Conservation (phyloP, 2,888 invertebrate species). For the Apamea sordens region DNA sequence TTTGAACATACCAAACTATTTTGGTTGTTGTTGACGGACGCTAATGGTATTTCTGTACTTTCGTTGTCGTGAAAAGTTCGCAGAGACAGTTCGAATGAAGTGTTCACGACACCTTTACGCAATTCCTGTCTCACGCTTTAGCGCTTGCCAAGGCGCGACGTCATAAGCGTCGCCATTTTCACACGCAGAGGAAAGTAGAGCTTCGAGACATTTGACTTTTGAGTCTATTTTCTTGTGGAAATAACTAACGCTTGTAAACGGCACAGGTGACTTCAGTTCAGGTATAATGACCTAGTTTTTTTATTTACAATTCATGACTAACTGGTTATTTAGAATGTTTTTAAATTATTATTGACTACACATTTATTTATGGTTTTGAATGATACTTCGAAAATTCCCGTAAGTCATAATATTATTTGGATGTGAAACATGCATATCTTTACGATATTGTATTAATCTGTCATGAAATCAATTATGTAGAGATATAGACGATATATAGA, state of each 20-base stretch:
- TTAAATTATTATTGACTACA: conserved; percentile 13
- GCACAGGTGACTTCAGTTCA: conserved; percentile 73
- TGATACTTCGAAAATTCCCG: not conserved
- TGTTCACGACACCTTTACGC: conserved; percentile 88
- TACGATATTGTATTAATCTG: conserved; percentile 1
- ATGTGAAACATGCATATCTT: conserved; percentile 2
- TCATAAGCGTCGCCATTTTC: conserved; percentile 79
- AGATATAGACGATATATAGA: not conserved
- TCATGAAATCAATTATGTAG: conserved; percentile 1
- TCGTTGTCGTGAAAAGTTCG: conserved; percentile 82
- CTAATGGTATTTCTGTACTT: conserved; percentile 86
- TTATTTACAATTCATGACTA: conserved; percentile 23
- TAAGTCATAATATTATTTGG: not conserved
- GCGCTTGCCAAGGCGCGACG: conserved; percentile 86
- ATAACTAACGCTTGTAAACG: conserved; percentile 57
- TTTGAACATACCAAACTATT: conserved; percentile 77
- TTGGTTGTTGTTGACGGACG: conserved; percentile 81
- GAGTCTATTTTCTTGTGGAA: conserved; percentile 76
- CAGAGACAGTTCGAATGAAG: conserved; percentile 82
- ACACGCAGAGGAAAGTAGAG: conserved; percentile 78
- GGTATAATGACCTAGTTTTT: conserved; percentile 81
- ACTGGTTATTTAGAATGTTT: conserved; percentile 16
- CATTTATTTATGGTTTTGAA: conserved; percentile 22
- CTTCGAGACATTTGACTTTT: conserved; percentile 78
- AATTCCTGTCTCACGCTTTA: conserved; percentile 86